Base-by-base conservation (phyloP, 2,113 vertebrate genomes). In the Tichodroma muraria region DNA sequence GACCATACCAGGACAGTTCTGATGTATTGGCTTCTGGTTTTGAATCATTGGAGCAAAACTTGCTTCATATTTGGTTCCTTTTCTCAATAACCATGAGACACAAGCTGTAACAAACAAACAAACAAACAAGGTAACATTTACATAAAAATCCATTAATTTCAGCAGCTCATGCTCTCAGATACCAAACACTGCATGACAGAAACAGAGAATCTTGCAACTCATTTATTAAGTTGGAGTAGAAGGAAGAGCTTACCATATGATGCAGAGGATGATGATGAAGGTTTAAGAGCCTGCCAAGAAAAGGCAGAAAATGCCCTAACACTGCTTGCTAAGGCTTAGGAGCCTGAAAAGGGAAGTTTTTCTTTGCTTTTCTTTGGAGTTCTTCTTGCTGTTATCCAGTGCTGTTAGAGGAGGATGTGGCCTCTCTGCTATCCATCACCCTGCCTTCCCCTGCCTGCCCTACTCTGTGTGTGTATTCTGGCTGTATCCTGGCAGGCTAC, bases 1-100 rank as follows among this genome's bases (percentile, higher is more conserved):
- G 0, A 40, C 25, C 38, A 47, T 16, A 56, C 33, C 0, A 0
- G 14, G 11, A 54, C 57, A 70, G n/a, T 69, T 81, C 73, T 42
- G 21, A 6, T 24, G 10, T 28, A 7, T 35, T 88, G 25, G 57
- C 38, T 90, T 76, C 79, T 53, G 11, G 31, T 64, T 95, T 70
- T 80, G 57, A 91, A 72, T 9, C 13, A 19, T 0, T 5, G 3
- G 15, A 69, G n/a, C 11, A 91, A 78, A 86, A 86, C 28, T 52
- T 23, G 13, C 57, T 68, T 87, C 56, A 38, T 12, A 13, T 75
- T 70, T 70, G 30, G 14, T 50, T 71, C 28, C 11, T 73, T 88
- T 72, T 45, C 50, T 94, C 40, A 65, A 50, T 40, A 73, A 69
- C 17, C 5, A 10, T 4, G 21, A 82, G 33, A 80, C 5, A 35